A percentile compares a stretch with the other conserved stretches of the same genome.
These are phyloP conservation scores for Pteromalus puparum DNA, from an alignment of 1,140 invertebrate species.

Conservation along the genomic window DNA sequence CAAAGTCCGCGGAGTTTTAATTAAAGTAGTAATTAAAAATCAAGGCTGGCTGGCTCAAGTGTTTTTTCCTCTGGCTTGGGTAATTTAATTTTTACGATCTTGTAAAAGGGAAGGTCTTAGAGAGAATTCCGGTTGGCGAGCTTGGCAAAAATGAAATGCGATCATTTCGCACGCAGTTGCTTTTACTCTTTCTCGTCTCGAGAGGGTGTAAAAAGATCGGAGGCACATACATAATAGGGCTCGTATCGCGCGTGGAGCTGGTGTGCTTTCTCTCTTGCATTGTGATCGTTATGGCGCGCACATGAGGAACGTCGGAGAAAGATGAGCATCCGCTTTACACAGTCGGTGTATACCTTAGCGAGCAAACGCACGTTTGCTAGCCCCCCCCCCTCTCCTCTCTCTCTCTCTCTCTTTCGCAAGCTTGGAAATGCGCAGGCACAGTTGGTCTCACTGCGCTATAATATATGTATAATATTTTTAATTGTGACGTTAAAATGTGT, in stretches of 20 bases:
- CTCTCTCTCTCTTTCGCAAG: not conserved
- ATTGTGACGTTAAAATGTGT: constrained; percentile 73
- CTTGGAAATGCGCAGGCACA: not conserved
- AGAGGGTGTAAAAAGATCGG: constrained; percentile 46
- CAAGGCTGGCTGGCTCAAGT: constrained; percentile 40
- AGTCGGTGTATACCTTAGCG: constrained; percentile 49
- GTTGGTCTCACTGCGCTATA: constrained; percentile 59
- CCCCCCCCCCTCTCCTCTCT: not conserved
- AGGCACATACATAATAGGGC: constrained; percentile 48
- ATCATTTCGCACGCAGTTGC: constrained; percentile 37
- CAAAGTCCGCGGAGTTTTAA: constrained; percentile 50
- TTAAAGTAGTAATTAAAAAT: constrained; percentile 54
- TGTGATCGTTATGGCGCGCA: constrained; percentile 53
- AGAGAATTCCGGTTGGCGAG: constrained; percentile 31
- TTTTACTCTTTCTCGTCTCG: constrained; percentile 29
- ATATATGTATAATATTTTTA: constrained; percentile 73
- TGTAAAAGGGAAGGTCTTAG: constrained; percentile 52
- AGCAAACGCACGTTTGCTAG: constrained; percentile 39
- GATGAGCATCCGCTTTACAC: constrained; percentile 64
- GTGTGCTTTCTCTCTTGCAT: constrained; percentile 33
- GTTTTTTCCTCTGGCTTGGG: constrained; percentile 46
- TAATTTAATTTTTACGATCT: constrained; percentile 55
- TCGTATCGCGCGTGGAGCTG: constrained; percentile 22
- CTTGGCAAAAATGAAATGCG: constrained; percentile 48
- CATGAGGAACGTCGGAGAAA: constrained; percentile 67